These are phyloP conservation scores for Hydrotaea cyrtoneurina DNA, from an alignment of 2,888 invertebrate species.

Conservation along the genomic window DNA sequence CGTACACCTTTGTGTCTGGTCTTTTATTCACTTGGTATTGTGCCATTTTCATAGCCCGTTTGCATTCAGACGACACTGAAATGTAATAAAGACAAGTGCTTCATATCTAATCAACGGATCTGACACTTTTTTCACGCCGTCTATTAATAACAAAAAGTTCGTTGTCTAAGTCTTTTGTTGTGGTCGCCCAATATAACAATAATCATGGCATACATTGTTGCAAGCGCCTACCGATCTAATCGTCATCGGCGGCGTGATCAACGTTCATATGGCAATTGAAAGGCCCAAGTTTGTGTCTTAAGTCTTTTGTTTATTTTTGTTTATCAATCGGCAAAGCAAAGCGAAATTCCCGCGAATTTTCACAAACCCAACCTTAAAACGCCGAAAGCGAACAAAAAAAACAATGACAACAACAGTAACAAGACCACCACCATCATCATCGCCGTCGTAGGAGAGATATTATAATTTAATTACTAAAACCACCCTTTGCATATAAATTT, in stretches of 20 bases:
- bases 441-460: background rate
- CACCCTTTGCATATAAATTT: slow-evolving; percentile 29
- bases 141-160: background rate
- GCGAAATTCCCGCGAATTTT: background rate
- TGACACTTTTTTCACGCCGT: background rate
- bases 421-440: no score
- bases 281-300: background rate
- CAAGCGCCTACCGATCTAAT: background rate
- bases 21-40: no score
- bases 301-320: background rate
- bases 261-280: background rate
- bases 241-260: background rate
- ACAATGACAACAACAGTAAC: no score
- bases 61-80: no score
- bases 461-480: slow-evolving; percentile 25
- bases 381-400: no score
- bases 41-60: no score
- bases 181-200: background rate
- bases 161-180: slow-evolving; percentile 15
- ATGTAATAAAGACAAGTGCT: no score
- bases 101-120: no score
- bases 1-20: no score
- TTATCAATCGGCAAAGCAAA: background rate
- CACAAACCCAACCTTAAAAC: background rate
- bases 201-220: background rate